These are phyloP conservation scores for Caenorhabditis sp. DNA, from an alignment of 2,888 invertebrate species.

Conservation along the genomic window DNA sequence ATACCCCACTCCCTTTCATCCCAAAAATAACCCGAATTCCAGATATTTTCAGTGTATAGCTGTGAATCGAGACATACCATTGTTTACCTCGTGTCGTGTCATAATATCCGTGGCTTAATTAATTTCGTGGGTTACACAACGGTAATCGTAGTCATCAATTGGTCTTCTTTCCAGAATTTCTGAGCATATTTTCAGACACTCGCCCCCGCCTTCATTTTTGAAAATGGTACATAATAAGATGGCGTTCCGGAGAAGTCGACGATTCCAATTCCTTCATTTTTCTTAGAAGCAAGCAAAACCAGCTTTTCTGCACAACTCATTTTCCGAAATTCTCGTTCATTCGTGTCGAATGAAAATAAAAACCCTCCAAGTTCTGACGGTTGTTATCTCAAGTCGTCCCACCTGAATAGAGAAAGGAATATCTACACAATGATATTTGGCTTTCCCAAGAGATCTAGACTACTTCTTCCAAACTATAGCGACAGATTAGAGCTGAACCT, in stretches of 20 bases:
- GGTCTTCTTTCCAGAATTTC: slow-evolving; percentile 12
- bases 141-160: slow-evolving; percentile 24
- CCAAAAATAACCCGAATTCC: not conserved
- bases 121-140: slow-evolving; percentile 24
- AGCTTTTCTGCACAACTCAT: too few species aligned
- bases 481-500: not conserved
- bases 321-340: too few species aligned
- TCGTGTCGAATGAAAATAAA: too few species aligned
- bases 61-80: not conserved
- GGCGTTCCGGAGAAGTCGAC: not conserved
- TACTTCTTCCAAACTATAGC: slow-evolving; percentile 17
- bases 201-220: slow-evolving; percentile 5
- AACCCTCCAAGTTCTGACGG: not conserved
- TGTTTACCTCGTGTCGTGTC: slow-evolving; percentile 25
- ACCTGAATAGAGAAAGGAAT: not conserved
- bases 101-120: slow-evolving; percentile 36
- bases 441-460: slow-evolving; percentile 5
- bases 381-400: not conserved
- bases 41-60: not conserved
- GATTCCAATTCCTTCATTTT: not conserved
- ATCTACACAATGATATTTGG: not conserved
- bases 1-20: not conserved
- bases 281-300: too few species aligned
- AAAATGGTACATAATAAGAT: slow-evolving; percentile 3
- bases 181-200: slow-evolving; percentile 36